Conservation (phyloP, 2,888 invertebrate species). For the Trisateles emortualis region DNA sequence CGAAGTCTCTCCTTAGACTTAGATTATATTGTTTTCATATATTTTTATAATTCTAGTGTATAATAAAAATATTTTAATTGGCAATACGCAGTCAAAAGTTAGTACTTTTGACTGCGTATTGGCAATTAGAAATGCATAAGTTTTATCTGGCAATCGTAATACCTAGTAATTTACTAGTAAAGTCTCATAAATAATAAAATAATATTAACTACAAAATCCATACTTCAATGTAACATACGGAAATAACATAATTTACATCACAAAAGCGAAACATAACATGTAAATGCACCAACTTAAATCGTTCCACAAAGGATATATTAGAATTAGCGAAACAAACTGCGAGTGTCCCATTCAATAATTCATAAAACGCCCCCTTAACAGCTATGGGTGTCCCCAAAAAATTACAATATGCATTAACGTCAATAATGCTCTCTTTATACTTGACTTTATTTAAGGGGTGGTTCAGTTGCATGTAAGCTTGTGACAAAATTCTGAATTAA, state of each 20-base stretch:
- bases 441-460: slow-evolving; percentile 5
- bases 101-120: too few relatives aligned
- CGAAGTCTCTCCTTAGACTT: too few relatives aligned
- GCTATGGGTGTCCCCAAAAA: slow-evolving; percentile 14
- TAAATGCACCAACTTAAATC: slow-evolving; percentile 13
- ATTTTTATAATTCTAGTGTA: too few relatives aligned
- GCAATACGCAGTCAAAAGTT: too few relatives aligned
- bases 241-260: neutral
- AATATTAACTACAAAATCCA: neutral
- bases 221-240: neutral
- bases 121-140: too few relatives aligned
- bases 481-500: too few relatives aligned
- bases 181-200: too few relatives aligned
- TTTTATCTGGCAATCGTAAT: too few relatives aligned
- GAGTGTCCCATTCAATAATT: slow-evolving; percentile 15
- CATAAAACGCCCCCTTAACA: slow-evolving; percentile 11
- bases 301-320: slow-evolving; percentile 27
- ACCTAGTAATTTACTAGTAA: too few relatives aligned
- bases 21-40: too few relatives aligned
- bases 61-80: too few relatives aligned
- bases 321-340: slow-evolving; percentile 21
- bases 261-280: slow-evolving; percentile 2
- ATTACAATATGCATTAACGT: slow-evolving; percentile 14
- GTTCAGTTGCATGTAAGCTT: neutral
- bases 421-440: slow-evolving; percentile 13